Percentiles rank a stretch among this genome's conserved stretches.
Evolutionary conservation across 2,797 vertebrate genomes (phyloP).

Genomic region (Chiroxiphia lanceolata): DNA sequence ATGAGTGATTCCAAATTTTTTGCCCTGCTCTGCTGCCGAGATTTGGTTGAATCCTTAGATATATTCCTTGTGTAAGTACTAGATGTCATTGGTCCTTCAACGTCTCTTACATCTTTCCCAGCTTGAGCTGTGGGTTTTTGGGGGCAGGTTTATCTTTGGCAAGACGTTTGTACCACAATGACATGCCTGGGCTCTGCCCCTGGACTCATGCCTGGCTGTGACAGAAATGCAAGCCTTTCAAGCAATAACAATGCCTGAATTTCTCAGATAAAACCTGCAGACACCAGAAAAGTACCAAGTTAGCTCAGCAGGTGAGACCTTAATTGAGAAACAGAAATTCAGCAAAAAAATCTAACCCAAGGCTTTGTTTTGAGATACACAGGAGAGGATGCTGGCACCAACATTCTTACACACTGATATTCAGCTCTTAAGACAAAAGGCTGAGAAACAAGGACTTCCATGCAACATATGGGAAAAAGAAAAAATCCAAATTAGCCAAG

Average conservation of each 20-base stretch:
- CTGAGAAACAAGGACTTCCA: not conserved
- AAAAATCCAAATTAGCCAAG: not conserved
- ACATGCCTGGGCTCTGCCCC: not conserved
- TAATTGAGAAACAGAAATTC: not conserved
- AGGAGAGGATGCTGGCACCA: not conserved
- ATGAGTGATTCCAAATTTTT: not conserved
- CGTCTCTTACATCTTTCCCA: not conserved
- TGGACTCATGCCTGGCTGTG: not conserved
- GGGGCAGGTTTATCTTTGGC: not conserved
- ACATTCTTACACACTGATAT: not conserved
- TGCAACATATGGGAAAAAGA: fast-evolving
- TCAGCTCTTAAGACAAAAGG: not conserved
- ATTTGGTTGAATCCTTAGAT: not conserved
- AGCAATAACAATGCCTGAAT: fast-evolving
- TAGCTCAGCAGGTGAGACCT: not conserved
- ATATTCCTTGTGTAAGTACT: not conserved
- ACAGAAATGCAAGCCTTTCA: not conserved
- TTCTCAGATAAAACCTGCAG: not conserved
- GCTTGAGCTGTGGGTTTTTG: not conserved
- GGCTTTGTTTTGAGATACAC: not conserved
- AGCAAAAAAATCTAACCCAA: not conserved
- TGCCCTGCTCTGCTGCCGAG: not conserved
- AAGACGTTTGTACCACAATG: fast-evolving
- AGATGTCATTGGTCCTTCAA: not conserved
- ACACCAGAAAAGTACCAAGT: not conserved